Evolutionary conservation across 1,140 invertebrate species (phyloP), one percentile per base, ranked within the genome.

Genomic region (Hylaeus volcanicus): DNA sequence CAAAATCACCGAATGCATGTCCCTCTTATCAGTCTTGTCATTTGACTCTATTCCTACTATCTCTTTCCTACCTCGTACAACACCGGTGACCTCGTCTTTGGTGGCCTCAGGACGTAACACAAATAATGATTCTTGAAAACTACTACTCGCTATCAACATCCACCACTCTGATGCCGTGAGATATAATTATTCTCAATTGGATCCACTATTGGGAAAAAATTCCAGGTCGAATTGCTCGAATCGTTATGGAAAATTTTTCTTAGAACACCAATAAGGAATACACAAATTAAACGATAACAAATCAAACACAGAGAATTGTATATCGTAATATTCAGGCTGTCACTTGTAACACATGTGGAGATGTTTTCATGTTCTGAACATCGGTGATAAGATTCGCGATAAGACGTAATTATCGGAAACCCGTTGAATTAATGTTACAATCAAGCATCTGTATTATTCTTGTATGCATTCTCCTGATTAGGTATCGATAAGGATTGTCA

Each of bases 1-100:
- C 48, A 53, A 84, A 55, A 78, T 65, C 68, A 66, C 86, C 80
- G 75, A 77, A 74, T 75, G 85, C 83, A 89, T 85, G 72, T 58
- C 79, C 80, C 74, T 86, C 82, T 89, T 90, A 91, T 86, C 83
- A 64, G 58, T 68, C 26, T 74, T 56, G 43, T 3, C 80, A 68
- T 89, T 87, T 86, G 76, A 86, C 85, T 85, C 82, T 65, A 60
- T 58, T 39, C 64, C 58, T 74, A 83, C 75, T 87, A 90, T 89
- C 89, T 85, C 73, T 69, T 79, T 75, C 70, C 78, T 85, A 86
- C 75, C 69, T 56, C 74, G 87, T 87, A 82, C 83, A 86, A 87
- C 86, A 80, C 53, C 60, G 45, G 61, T 61, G 88, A 71, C 88
- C 87, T 90, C 89, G 87, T 91, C 89, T 92, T 91, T 91, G 87